Evolutionary conservation across 2,888 invertebrate genomes (phyloP).

Genomic region (Hyposoter dolosus): DNA sequence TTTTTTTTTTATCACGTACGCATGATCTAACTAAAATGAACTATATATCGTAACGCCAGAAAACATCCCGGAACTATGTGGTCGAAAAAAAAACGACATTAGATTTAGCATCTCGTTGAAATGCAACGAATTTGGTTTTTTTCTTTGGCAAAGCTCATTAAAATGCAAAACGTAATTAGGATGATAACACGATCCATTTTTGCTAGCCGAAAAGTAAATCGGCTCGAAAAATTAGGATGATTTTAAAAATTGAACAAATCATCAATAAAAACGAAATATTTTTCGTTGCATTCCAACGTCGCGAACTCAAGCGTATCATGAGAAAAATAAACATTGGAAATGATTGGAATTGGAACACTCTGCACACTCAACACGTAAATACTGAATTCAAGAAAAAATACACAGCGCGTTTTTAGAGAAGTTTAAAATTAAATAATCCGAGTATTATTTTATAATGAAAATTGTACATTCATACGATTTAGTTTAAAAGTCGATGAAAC

Average conservation of each 20-base stretch:
- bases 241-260: too few species aligned
- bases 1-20: not conserved
- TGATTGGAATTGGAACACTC: slow-evolving; percentile 6
- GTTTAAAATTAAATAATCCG: not conserved
- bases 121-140: too few species aligned
- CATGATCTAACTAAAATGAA: not conserved
- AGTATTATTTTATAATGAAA: not conserved
- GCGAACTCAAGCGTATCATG: too few species aligned
- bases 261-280: too few species aligned
- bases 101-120: too few species aligned
- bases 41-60: too few species aligned
- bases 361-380: not conserved
- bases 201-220: too few species aligned
- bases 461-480: slow-evolving; percentile 2
- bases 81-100: not conserved
- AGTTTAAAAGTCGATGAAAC: not conserved
- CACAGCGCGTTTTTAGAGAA: not conserved
- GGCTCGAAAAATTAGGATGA: too few species aligned
- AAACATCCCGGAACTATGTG: not conserved
- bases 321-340: slow-evolving; percentile 11
- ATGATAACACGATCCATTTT: too few species aligned
- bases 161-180: too few species aligned
- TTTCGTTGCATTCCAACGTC: too few species aligned
- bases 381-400: not conserved
- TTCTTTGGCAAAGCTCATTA: too few species aligned